Evolutionary conservation across 2,113 vertebrate species (phyloP).

Genomic region (Puffinus mauretanicus): DNA sequence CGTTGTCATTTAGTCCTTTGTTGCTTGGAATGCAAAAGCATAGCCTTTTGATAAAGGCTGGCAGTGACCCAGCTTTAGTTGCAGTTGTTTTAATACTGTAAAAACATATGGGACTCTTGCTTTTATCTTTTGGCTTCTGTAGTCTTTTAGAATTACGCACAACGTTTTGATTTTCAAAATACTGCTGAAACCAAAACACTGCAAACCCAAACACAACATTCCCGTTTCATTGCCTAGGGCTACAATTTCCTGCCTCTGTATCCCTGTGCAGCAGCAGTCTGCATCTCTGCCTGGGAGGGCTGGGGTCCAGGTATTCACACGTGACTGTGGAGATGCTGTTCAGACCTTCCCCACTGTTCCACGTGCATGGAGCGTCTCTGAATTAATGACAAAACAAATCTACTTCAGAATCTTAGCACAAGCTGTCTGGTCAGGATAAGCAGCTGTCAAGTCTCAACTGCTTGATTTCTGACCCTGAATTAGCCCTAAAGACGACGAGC

Average conservation of each 20-base stretch:
- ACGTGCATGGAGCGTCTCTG: accelerated
- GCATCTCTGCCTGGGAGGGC: neutral
- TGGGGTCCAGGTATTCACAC: neutral
- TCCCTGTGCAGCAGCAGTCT: neutral
- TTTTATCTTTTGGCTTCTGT: slow-evolving; percentile 15
- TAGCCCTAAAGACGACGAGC: neutral
- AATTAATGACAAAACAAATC: neutral
- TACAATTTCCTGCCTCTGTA: neutral
- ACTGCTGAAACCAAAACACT: neutral
- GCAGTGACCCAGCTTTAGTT: neutral
- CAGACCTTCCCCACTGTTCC: neutral
- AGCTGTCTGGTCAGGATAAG: neutral
- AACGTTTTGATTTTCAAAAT: neutral
- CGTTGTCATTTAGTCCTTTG: neutral
- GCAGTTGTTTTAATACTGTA: neutral
- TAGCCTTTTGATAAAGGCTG: neutral
- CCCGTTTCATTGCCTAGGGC: neutral
- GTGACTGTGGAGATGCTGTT: neutral
- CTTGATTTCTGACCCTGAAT: neutral
- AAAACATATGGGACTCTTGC: neutral
- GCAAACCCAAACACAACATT: neutral
- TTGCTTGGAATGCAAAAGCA: neutral
- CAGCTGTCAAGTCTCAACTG: neutral
- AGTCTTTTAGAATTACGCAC: neutral
- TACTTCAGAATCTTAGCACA: neutral